These are phyloP conservation scores for Erpetoichthys calabaricus DNA, from an alignment of 2,797 vertebrate genomes.

Conservation along the genomic window DNA sequence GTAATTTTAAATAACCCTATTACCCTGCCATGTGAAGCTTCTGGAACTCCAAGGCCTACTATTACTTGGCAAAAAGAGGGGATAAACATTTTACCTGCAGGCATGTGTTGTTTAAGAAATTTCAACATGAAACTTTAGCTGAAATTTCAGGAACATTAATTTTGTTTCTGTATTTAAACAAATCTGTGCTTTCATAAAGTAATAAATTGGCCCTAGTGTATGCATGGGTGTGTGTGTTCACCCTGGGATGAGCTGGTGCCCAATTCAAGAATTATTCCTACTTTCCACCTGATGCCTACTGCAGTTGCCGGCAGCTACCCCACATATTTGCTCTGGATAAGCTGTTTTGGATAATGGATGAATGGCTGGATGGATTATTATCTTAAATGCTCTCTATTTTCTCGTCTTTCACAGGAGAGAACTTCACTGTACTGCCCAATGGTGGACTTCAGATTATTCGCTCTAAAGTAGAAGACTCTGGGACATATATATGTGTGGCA, in stretches of 20 bases:
- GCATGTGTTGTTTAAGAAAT: slow-evolving; percentile 28
- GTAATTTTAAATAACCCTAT: slow-evolving; percentile 75
- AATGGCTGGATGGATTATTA: no score
- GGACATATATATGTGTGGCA: slow-evolving; percentile 85
- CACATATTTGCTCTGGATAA: no score
- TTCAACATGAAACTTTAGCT: neutral
- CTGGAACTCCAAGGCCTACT: slow-evolving; percentile 69
- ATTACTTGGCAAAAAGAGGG: slow-evolving; percentile 95
- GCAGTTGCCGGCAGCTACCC: no score
- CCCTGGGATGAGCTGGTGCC: no score
- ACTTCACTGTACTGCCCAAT: slow-evolving; percentile 57
- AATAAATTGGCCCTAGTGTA: no score
- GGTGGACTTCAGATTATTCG: slow-evolving; percentile 77
- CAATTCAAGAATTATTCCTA: no score
- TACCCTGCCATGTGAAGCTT: slow-evolving; percentile 70
- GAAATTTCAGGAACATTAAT: neutral
- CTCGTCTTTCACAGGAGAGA: slow-evolving; percentile 39
- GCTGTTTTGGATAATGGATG: no score
- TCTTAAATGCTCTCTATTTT: no score
- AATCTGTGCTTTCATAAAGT: no score
- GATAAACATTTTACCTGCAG: slow-evolving; percentile 63
- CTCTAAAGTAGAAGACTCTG: slow-evolving; percentile 61
- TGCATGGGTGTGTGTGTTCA: no score
- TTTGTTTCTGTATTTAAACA: neutral
- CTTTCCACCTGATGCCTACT: no score